A percentile compares a stretch with the other conserved stretches of the same genome.
Evolutionary conservation across 2,888 invertebrate species (phyloP).

Genomic region (Tetanocera ferruginea): DNA sequence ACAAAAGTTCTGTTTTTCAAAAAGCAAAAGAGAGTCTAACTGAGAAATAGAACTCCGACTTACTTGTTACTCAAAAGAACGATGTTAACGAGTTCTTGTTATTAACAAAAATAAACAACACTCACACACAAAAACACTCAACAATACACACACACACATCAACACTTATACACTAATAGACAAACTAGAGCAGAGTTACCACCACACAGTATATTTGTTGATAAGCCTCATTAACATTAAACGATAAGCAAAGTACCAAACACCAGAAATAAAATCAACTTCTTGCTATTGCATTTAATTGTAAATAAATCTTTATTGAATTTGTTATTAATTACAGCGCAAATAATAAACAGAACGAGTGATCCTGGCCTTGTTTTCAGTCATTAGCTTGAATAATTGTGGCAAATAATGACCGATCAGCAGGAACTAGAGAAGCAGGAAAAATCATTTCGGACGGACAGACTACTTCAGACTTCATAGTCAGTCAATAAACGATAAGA

Average conservation of each 20-base stretch:
- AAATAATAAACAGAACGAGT: neutral
- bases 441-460: neutral
- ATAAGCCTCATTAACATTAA: neutral
- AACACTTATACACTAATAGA: neutral
- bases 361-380: conserved; percentile 26
- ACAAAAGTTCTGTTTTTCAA: too few relatives aligned
- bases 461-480: neutral
- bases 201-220: neutral
- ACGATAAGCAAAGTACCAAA: neutral
- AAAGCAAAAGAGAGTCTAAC: too few relatives aligned
- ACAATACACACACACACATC: neutral
- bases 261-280: neutral
- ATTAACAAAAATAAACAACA: neutral
- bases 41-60: neutral
- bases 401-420: neutral
- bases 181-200: neutral
- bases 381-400: conserved; percentile 11
- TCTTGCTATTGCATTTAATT: neutral
- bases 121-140: neutral
- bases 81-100: neutral
- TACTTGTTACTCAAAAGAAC: neutral
- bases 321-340: conserved; percentile 14
- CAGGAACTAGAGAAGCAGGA: neutral
- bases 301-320: conserved; percentile 1
- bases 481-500: neutral